These are phyloP conservation scores for Caenorhabditis sp. DNA, from an alignment of 2,888 invertebrate species.

Conservation along the genomic window DNA sequence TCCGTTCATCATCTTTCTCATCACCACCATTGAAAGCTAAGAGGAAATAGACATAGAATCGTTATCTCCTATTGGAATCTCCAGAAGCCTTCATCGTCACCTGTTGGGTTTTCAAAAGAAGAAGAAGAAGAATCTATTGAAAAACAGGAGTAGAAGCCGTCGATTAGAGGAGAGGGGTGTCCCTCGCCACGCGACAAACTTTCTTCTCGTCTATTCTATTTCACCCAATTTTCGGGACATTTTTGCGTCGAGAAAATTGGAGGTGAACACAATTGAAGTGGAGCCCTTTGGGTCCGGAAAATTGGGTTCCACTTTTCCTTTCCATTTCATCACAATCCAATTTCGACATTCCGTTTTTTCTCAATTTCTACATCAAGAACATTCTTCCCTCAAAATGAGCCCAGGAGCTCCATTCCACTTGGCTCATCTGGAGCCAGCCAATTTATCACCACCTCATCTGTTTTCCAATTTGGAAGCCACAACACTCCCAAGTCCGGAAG, in stretches of 20 bases:
- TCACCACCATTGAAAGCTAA: background rate
- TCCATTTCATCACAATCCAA: conserved; percentile 33
- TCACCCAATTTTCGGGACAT: background rate
- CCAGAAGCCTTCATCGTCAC: background rate
- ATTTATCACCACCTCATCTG: conserved; percentile 7
- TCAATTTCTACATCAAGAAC: conserved; percentile 2
- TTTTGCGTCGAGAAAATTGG: conserved; percentile 33
- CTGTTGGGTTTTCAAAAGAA: conserved; percentile 4
- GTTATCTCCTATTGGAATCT: background rate
- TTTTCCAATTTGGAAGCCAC: background rate
- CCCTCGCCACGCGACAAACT: conserved; percentile 15
- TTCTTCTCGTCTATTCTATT: background rate
- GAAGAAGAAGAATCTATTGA: conserved; percentile 18
- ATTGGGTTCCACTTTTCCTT: conserved; percentile 50
- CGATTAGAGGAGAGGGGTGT: conserved; percentile 28
- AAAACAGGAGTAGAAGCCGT: conserved; percentile 30
- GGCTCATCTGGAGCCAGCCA: background rate
- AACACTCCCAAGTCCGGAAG: background rate
- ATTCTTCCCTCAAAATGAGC: no score
- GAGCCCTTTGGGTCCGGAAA: background rate
- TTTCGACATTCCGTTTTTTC: background rate
- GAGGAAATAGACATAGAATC: background rate
- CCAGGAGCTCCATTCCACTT: no score
- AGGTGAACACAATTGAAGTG: conserved; percentile 47
- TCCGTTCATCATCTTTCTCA: background rate